Conservation (phyloP, 2,888 invertebrate species). For the Hanleya hanleyi region DNA sequence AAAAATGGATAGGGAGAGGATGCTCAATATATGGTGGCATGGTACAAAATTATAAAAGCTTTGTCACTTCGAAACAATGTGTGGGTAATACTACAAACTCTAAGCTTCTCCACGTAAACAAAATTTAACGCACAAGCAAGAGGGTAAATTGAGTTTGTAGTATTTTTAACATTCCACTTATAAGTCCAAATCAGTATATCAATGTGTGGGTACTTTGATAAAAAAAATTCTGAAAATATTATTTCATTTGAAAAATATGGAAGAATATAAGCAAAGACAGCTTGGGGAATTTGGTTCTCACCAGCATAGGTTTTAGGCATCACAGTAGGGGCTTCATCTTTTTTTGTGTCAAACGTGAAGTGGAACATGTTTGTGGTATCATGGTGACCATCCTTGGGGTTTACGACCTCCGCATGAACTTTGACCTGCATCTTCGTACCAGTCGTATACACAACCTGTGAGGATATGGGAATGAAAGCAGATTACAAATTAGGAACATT, state of each 20-base stretch:
- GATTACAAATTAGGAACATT: background rate
- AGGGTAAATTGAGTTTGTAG: too few species aligned
- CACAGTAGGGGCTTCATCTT: constrained; percentile 74
- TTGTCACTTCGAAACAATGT: too few species aligned
- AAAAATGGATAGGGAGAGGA: too few species aligned
- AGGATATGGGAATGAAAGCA: constrained; percentile 1
- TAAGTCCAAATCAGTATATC: too few species aligned
- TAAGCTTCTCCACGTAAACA: too few species aligned
- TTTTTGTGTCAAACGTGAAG: constrained; percentile 79
- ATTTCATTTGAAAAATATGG: background rate
- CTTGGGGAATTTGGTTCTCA: constrained; percentile 44
- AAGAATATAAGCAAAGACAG: background rate
- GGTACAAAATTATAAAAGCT: too few species aligned
- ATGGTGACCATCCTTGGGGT: constrained; percentile 77
- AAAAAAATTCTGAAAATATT: too few species aligned
- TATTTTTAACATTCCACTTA: background rate
- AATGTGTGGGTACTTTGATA: too few species aligned
- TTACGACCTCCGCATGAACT: constrained; percentile 81
- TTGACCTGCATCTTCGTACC: constrained; percentile 78
- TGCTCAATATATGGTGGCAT: too few species aligned
- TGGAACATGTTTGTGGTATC: constrained; percentile 84
- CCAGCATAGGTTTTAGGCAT: constrained; percentile 82
- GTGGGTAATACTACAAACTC: too few species aligned
- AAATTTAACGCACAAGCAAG: too few species aligned
- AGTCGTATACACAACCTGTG: constrained; percentile 76